Base-by-base conservation (phyloP, 2,888 invertebrate species). In the Crioceris asparagi region DNA sequence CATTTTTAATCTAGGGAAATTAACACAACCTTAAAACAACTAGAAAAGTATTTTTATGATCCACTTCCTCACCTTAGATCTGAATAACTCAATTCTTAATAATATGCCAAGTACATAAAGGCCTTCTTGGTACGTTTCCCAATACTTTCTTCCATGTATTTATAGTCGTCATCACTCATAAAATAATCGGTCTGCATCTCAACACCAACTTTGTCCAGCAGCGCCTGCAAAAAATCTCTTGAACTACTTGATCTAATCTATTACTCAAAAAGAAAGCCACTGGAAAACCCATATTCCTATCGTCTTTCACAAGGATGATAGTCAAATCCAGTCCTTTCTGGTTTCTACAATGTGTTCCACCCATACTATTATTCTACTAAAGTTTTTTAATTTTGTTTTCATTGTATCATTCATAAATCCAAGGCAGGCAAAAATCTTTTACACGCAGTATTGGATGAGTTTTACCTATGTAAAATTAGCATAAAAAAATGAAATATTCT, bases 81-180 rank as follows among this genome's bases (percentile, higher is more conserved):
- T 46, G 46, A 3, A 40, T 40, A 25, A 41, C 38, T 46, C 46
- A 44, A 29, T 46, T 46, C 21, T 46, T 48, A 6, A 43, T 30
- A 15, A 48, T 30, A 38, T 46, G 46, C 44, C 48, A 46, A 6
- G 39, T 43, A 29, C 45, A 46, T 21, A 21, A 21, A 21, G 15
- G 29, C 10, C 29, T 12, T 4, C 35, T 36, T 17, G 32, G 35
- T 19, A 3, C 32, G 16, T 4, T 32, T 7, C 32, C 4, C 40
- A 44, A 39, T 12, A 39, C 29, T 25, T 46, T 38, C 2, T 33
- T 17, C 40, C 38, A 46, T 17, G 36, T 41, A 27, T 27, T 48
- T 48, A 11, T n/a, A 26, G 34, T 45, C 47, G 14, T 48, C 45
- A 36, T 46, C 44, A 6, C 27, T 46, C 45, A 45, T 48, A 15